Evolutionary conservation across 2,113 vertebrate species (phyloP).

Genomic region (Macrotis lagotis): DNA sequence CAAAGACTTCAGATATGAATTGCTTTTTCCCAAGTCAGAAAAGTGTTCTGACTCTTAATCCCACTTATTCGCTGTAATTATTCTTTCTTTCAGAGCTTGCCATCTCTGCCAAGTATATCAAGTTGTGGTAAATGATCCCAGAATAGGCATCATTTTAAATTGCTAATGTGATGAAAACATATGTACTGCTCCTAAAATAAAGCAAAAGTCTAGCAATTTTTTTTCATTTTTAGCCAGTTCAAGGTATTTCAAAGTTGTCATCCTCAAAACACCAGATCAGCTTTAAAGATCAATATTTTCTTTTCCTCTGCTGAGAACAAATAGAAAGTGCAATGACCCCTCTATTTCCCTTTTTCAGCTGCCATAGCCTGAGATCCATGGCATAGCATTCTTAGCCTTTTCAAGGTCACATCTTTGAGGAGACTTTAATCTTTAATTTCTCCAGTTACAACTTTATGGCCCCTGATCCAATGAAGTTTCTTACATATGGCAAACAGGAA

Average conservation of each 20-base stretch:
- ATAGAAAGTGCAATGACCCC: background rate
- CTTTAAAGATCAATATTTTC: background rate
- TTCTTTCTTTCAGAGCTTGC: conserved; percentile 51
- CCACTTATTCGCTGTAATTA: conserved; percentile 17
- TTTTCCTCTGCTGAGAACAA: background rate
- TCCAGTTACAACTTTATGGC: background rate
- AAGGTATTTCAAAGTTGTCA: background rate
- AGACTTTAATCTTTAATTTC: background rate
- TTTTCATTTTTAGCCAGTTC: conserved; percentile 43
- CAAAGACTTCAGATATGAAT: conserved; percentile 18
- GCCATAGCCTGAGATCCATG: background rate
- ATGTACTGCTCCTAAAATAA: conserved; percentile 59
- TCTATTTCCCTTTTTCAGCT: background rate
- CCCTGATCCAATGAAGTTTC: background rate
- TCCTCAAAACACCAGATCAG: background rate
- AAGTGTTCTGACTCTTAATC: conserved; percentile 64
- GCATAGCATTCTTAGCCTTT: background rate
- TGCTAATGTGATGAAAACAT: conserved; percentile 60
- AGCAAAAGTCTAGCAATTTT: conserved; percentile 16
- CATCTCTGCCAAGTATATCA: conserved; percentile 47
- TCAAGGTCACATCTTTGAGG: background rate
- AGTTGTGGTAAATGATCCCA: conserved; percentile 43
- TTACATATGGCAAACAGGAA: background rate
- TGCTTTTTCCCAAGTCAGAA: conserved; percentile 19
- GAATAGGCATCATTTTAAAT: conserved; percentile 54